Conservation (phyloP, 2,113 vertebrate genomes). For the Peromyscus polionotus region DNA sequence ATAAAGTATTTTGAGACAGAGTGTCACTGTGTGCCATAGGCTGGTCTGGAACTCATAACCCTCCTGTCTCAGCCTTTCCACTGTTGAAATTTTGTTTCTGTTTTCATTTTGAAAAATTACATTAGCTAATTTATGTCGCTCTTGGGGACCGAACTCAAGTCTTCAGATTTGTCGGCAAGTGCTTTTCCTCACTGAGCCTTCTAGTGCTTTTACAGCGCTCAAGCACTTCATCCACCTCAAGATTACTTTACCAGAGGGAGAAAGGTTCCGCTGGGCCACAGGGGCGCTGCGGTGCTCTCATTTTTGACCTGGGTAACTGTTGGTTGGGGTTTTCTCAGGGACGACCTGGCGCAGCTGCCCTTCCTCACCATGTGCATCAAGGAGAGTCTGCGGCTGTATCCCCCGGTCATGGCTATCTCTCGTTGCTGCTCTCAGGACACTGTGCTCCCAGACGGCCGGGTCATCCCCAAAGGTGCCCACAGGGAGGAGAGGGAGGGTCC, state of each 20-base stretch:
- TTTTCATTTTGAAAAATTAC: not conserved
- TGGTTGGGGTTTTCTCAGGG: constrained; percentile 84
- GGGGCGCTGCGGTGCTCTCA: not conserved
- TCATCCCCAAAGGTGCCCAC: constrained; percentile 84
- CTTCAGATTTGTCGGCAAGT: not conserved
- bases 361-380: not conserved
- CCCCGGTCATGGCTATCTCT: constrained; percentile 84
- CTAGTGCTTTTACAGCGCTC: not conserved
- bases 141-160: not conserved
- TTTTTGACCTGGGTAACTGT: not conserved
- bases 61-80: not conserved
- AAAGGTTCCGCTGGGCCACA: not conserved
- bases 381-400: not conserved
- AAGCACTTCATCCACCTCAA: not conserved
- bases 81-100: not conserved
- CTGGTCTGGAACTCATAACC: not conserved
- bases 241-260: not conserved
- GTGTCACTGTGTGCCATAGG: not conserved
- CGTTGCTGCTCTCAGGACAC: constrained; percentile 90
- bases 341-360: constrained; percentile 89
- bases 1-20: not conserved
- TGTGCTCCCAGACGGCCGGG: constrained; percentile 75
- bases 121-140: not conserved
- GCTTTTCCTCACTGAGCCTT: no score
- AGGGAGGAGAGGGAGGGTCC: fast-evolving